Percentiles rank a stretch among this genome's conserved stretches.
Conservation (phyloP, 2,888 invertebrate genomes). For the Apeira syringaria region DNA sequence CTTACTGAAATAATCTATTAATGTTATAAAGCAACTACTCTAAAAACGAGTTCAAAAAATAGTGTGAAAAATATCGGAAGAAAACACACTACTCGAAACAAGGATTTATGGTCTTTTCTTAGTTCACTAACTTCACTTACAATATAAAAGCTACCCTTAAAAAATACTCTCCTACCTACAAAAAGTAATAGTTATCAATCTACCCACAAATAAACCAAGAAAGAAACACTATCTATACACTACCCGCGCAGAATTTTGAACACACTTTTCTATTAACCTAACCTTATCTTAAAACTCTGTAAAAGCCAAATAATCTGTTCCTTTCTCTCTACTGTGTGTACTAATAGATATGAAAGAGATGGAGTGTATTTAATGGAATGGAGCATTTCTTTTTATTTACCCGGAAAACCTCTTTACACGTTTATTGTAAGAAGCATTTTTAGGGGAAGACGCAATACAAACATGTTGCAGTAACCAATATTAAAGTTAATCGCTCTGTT, state of each 20-base stretch:
- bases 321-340: constrained; percentile 3
- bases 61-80: too few species aligned
- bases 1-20: too few species aligned
- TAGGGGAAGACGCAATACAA: constrained; percentile 1
- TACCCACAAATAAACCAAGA: constrained; percentile 4
- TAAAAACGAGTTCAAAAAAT: too few species aligned
- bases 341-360: constrained; percentile 17
- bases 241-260: constrained; percentile 15
- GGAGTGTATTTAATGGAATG: constrained; percentile 33
- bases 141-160: too few species aligned
- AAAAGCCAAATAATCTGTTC: constrained; percentile 10
- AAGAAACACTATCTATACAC: constrained; percentile 4
- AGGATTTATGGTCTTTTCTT: too few species aligned
- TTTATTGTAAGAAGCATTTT: constrained; percentile 30
- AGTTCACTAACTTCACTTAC: too few species aligned
- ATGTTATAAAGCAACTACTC: too few species aligned
- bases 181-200: constrained; percentile 2
- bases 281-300: constrained; percentile 9
- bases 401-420: constrained; percentile 29
- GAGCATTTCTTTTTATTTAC: constrained; percentile 47
- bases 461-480: constrained; percentile 1
- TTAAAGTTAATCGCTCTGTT: background rate
- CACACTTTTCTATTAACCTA: constrained; percentile 21
- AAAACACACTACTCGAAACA: too few species aligned
- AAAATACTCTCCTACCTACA: background rate